Percentiles rank a stretch among this genome's conserved stretches.
Conservation (phyloP, 2,888 invertebrate species). For the Dinocampus coccinellae region DNA sequence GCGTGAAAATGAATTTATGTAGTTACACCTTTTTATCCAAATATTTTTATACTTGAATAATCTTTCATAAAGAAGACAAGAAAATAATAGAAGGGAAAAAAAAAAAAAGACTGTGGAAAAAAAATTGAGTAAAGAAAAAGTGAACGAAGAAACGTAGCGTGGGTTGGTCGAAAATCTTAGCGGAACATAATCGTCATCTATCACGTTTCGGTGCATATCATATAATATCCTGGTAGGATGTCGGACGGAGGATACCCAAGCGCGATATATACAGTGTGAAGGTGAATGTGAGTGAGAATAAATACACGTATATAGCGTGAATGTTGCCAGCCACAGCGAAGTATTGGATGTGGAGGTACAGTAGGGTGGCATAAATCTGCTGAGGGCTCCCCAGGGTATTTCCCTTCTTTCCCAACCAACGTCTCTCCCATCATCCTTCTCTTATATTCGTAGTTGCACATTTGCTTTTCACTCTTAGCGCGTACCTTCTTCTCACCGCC, state of each 20-base stretch:
- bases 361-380: slow-evolving; percentile 66
- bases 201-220: slow-evolving; percentile 62
- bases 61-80: not conserved
- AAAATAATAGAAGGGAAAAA: not conserved
- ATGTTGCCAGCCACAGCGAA: slow-evolving; percentile 50
- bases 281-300: slow-evolving; percentile 36
- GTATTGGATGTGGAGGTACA: not conserved
- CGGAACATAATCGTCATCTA: slow-evolving; percentile 64
- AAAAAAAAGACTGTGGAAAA: slow-evolving; percentile 21
- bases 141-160: slow-evolving; percentile 28
- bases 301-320: slow-evolving; percentile 38
- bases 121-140: slow-evolving; percentile 20
- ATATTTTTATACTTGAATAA: not conserved
- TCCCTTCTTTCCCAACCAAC: slow-evolving; percentile 54
- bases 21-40: not conserved
- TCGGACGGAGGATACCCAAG: slow-evolving; percentile 44
- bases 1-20: not conserved
- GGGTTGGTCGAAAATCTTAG: slow-evolving; percentile 54
- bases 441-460: slow-evolving; percentile 30
- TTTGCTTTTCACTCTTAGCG: slow-evolving; percentile 34
- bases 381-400: slow-evolving; percentile 66
- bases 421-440: slow-evolving; percentile 33
- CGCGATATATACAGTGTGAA: slow-evolving; percentile 37
- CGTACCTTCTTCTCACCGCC: slow-evolving; percentile 9
- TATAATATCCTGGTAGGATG: slow-evolving; percentile 63